Conservation (phyloP, 1,140 invertebrate genomes). For the Drosophila azteca region DNA sequence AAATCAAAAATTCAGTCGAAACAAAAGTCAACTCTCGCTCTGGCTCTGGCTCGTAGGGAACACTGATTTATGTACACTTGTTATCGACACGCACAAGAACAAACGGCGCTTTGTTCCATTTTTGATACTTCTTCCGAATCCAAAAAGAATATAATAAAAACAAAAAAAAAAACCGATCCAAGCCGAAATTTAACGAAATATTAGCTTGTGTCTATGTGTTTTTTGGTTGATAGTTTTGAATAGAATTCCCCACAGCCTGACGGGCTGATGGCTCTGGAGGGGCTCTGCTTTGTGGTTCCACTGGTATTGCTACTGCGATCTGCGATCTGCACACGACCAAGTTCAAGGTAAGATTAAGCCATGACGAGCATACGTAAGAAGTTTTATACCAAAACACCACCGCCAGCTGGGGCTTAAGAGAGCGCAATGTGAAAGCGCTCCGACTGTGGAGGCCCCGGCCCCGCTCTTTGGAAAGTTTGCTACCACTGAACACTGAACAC, state of each 20-base stretch:
- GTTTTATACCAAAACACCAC: conserved; percentile 75
- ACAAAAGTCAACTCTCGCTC: conserved; percentile 33
- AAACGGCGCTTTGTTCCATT: conserved; percentile 75
- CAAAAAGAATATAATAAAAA: conserved; percentile 6
- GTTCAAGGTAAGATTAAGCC: conserved; percentile 84
- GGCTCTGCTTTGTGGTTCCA: conserved; percentile 10
- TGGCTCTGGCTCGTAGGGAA: not conserved
- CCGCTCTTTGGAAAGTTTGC: conserved; percentile 69
- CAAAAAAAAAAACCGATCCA: conserved; percentile 25
- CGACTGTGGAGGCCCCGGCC: no score
- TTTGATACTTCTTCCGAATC: conserved; percentile 24
- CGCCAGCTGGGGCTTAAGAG: conserved; percentile 49
- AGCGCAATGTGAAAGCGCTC: conserved; percentile 65
- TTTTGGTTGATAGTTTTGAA: not conserved
- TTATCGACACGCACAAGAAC: conserved; percentile 63
- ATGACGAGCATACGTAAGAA: conserved; percentile 83
- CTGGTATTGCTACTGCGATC: conserved; percentile 9
- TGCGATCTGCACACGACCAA: conserved; percentile 77
- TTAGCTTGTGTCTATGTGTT: no score
- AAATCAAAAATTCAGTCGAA: conserved; percentile 34
- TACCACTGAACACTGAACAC: no score
- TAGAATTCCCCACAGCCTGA: not conserved
- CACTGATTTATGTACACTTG: conserved; percentile 60
- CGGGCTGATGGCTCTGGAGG: not conserved
- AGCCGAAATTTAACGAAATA: no score